phyloP scores from a whole-genome alignment of 2,113 vertebrate species.

The Corythoichthys intestinalis region DNA sequence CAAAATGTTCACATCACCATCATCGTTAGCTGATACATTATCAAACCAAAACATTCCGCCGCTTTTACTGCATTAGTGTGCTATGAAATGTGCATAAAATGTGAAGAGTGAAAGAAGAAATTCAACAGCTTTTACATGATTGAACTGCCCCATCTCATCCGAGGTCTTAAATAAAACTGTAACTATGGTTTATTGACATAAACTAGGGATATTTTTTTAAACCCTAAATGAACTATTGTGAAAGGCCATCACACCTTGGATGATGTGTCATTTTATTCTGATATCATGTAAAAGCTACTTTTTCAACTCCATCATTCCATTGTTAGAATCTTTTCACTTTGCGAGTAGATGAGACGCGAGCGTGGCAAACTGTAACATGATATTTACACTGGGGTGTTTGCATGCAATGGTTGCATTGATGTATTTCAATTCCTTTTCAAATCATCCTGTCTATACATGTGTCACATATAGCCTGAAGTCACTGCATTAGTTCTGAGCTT shows the following conservation, averaged over 20 bases:
- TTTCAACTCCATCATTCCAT: slow-evolving; percentile 37
- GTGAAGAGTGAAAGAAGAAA: slow-evolving; percentile 36
- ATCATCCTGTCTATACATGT: background rate
- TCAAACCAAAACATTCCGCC: slow-evolving; percentile 13
- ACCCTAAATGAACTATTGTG: slow-evolving; percentile 9
- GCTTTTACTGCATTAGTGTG: slow-evolving; percentile 27
- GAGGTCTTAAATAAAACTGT: slow-evolving; percentile 5
- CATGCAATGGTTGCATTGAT: background rate
- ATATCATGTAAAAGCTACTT: slow-evolving; percentile 49
- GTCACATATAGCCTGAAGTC: slow-evolving; percentile 9
- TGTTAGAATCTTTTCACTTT: slow-evolving; percentile 29
- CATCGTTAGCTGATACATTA: slow-evolving; percentile 15
- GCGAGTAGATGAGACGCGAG: slow-evolving; percentile 31
- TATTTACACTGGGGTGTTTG: slow-evolving; percentile 50
- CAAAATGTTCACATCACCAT: slow-evolving; percentile 18
- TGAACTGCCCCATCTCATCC: slow-evolving; percentile 8
- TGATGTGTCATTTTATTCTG: slow-evolving; percentile 35
- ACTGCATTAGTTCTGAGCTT: slow-evolving; percentile 34
- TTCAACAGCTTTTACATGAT: slow-evolving; percentile 37
- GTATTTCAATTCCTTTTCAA: background rate
- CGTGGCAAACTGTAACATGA: slow-evolving; percentile 29
- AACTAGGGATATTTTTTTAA: slow-evolving; percentile 9
- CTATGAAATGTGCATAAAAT: slow-evolving; percentile 34
- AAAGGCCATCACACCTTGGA: slow-evolving; percentile 30
- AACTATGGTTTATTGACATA: slow-evolving; percentile 4